Percentiles rank a stretch among this genome's conserved stretches.
phyloP scores from a whole-genome alignment of 2,797 vertebrate species.

The Poecilia wingei region DNA sequence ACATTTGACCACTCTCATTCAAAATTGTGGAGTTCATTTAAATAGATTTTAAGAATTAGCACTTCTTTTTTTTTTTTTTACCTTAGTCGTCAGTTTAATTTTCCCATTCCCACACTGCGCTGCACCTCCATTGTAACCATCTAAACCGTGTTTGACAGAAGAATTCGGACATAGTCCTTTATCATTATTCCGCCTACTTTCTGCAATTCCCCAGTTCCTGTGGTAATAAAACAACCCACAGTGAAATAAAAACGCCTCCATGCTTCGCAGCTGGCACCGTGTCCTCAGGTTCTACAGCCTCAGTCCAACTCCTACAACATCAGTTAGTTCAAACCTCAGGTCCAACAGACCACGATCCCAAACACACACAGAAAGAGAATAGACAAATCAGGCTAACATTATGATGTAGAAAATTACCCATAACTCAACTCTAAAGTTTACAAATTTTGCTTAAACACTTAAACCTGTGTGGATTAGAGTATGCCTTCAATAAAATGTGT shows the following conservation, averaged over 20 bases:
- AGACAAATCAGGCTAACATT: not conserved
- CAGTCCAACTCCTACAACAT: not conserved
- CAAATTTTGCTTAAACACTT: not conserved
- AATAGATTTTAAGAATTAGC: not conserved
- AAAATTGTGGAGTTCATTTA: not conserved
- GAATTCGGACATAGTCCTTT: not conserved
- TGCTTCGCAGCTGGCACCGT: not conserved
- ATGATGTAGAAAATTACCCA: not conserved
- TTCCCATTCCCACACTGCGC: not conserved
- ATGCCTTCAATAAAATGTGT: not conserved
- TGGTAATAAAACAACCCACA: not conserved
- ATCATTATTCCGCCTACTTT: not conserved
- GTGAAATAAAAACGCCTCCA: not conserved
- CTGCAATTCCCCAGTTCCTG: not conserved
- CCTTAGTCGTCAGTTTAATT: not conserved
- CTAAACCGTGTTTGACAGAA: not conserved
- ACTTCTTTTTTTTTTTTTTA: not conserved
- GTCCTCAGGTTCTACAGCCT: not conserved
- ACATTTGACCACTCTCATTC: not conserved
- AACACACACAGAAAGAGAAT: not conserved
- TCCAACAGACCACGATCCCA: not conserved
- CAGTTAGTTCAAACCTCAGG: not conserved
- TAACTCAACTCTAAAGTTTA: not conserved
- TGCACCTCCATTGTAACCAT: not conserved
- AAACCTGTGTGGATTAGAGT: not conserved